Evolutionary conservation across 2,888 invertebrate species (phyloP).

Genomic region (Gnatocerus cornutus): DNA sequence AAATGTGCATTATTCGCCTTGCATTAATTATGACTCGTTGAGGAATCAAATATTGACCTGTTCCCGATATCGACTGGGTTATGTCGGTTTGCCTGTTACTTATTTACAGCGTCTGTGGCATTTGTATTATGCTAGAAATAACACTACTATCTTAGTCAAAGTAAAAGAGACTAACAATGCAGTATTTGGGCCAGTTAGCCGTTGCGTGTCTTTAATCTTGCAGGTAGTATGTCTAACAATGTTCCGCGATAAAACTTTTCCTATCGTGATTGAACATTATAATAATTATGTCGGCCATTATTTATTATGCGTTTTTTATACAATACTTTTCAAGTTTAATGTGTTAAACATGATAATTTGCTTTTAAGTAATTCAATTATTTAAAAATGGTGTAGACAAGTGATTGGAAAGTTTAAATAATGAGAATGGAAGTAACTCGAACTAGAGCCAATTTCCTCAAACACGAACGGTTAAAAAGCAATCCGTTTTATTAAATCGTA

Average conservation of each 20-base stretch:
- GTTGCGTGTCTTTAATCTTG: slow-evolving; percentile 46
- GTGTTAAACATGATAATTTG: slow-evolving; percentile 41
- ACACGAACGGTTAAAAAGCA: slow-evolving; percentile 42
- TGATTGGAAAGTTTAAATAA: slow-evolving; percentile 28
- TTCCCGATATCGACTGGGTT: slow-evolving; percentile 39
- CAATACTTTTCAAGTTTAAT: slow-evolving; percentile 30
- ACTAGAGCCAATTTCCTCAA: slow-evolving; percentile 40
- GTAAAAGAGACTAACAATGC: slow-evolving; percentile 35
- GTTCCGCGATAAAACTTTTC: slow-evolving; percentile 49
- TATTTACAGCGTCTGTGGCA: slow-evolving; percentile 39
- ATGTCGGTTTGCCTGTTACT: slow-evolving; percentile 36
- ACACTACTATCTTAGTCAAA: slow-evolving; percentile 19
- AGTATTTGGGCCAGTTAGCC: slow-evolving; percentile 40
- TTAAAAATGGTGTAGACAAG: slow-evolving; percentile 5
- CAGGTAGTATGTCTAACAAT: slow-evolving; percentile 47
- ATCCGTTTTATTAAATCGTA: slow-evolving; percentile 43
- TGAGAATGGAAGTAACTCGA: slow-evolving; percentile 34
- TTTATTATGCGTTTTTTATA: slow-evolving; percentile 43
- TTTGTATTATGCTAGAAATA: slow-evolving; percentile 41
- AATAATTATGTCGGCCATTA: slow-evolving; percentile 48
- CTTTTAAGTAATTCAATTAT: slow-evolving; percentile 24
- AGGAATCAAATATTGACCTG: slow-evolving; percentile 44
- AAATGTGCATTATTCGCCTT: slow-evolving; percentile 34
- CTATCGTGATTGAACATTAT: slow-evolving; percentile 47
- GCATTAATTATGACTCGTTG: slow-evolving; percentile 43